These are phyloP conservation scores for Geopemphigus sp. DNA, from an alignment of 1,140 invertebrate species.

Conservation along the genomic window DNA sequence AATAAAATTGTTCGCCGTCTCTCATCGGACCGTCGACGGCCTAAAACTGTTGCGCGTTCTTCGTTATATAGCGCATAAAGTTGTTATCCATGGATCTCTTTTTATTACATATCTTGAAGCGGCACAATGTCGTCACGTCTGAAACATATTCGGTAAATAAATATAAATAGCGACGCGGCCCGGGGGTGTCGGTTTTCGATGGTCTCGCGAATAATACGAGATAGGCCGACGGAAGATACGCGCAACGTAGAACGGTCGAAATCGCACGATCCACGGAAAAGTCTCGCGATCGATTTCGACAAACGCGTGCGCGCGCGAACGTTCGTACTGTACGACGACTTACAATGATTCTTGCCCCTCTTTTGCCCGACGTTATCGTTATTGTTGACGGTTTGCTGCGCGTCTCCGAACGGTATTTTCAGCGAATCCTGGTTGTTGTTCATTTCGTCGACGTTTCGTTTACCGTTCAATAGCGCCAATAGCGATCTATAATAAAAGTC, in stretches of 20 bases:
- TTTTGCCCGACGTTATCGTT: too few species aligned
- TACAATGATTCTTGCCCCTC: background rate
- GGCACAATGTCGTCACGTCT: slow-evolving; percentile 8
- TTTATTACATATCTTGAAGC: slow-evolving; percentile 28
- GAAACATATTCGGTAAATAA: background rate
- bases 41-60: background rate
- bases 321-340: too few species aligned
- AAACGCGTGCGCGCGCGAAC: too few species aligned
- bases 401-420: background rate
- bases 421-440: background rate
- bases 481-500: too few species aligned
- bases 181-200: too few species aligned
- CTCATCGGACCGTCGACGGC: background rate
- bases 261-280: too few species aligned
- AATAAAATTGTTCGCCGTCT: background rate
- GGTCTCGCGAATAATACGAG: too few species aligned
- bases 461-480: background rate
- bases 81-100: background rate
- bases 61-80: background rate
- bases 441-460: background rate
- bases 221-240: too few species aligned
- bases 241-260: too few species aligned
- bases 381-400: background rate
- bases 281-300: too few species aligned
- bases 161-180: too few species aligned